Base-by-base conservation (phyloP, 2,797 vertebrate species). In the Anguilla anguilla region DNA sequence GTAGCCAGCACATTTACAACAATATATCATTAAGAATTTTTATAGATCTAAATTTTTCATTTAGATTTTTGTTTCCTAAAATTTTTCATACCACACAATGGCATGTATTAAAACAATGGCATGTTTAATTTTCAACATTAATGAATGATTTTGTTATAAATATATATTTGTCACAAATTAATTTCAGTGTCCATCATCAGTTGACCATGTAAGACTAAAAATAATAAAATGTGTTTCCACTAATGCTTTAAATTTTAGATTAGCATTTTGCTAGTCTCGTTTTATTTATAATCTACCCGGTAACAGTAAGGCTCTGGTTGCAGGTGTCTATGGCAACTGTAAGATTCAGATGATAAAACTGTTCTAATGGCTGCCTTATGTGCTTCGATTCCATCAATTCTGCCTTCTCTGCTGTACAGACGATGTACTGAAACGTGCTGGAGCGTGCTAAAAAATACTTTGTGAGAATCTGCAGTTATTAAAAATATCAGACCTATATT, bases 161-260 rank as follows among this genome's bases (percentile, higher is more conserved):
- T 17, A 28, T 31, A 35, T 74, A 31, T 35, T 35, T 31, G 9
- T 35, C 9, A 77, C 9, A 77, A 39, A 39, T 17, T 22, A 77
- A 39, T 77, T 77, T 5, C 31, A 43, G 31, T 17, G 15, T 19
- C 31, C 31, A 77, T 17, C 22, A 51, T 43, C 74, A 83, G 84
- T 81, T 85, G 84, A 28, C 57, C 5, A 25, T 61, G 25, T 9
- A 9, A 55, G 84, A 79, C 61, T 51, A 39, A 82, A 53, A 51
- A 49, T 61, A 31, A 77, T 6, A 31, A 67, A 77, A 77, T 85
- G 43, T 85, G 72, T 81, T 72, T 84, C 64, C 83, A 74, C 31
- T 46, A 43, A 85, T 85, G 59, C 61, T 57, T 88, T 46, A 86
- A 86, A 82, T 84, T 49, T 85, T 35, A 55, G 43, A 83, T 88